Conservation (phyloP, 2,888 invertebrate genomes). For the Priapulus caudatus region DNA sequence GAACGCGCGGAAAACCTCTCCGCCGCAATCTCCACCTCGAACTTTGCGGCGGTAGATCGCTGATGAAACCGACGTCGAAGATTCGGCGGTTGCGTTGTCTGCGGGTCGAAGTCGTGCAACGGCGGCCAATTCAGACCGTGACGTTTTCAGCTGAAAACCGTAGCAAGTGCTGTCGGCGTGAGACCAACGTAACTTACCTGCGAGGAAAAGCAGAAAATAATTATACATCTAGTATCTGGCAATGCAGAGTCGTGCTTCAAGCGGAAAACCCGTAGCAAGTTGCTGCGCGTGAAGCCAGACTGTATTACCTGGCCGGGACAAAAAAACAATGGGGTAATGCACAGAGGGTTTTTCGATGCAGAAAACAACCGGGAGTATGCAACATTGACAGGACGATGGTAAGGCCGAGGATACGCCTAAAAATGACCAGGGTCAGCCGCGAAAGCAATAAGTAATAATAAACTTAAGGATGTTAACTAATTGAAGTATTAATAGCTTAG, state of each 20-base stretch:
- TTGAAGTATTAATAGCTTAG: too few relatives aligned
- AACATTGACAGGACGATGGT: too few relatives aligned
- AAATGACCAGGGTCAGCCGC: too few relatives aligned
- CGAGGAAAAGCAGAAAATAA: background rate
- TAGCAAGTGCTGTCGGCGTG: conserved; percentile 91
- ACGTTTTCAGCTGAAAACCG: conserved; percentile 82
- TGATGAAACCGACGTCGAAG: conserved; percentile 68
- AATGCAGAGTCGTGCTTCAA: conserved; percentile 84
- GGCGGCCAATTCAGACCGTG: conserved; percentile 90
- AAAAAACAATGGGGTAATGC: too few relatives aligned
- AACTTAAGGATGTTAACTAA: too few relatives aligned
- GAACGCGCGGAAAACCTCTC: conserved; percentile 63
- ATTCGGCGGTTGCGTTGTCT: conserved; percentile 52
- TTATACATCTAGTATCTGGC: too few relatives aligned
- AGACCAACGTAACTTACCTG: conserved; percentile 79
- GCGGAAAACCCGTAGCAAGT: conserved; percentile 89
- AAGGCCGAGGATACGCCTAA: too few relatives aligned
- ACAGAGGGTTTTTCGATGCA: too few relatives aligned
- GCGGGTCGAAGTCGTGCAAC: conserved; percentile 59
- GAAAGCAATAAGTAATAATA: too few relatives aligned
- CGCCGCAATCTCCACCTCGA: conserved; percentile 87
- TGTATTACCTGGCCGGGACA: too few relatives aligned
- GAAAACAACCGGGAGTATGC: too few relatives aligned
- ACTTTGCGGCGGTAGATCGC: conserved; percentile 53
- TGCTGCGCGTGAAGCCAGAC: conserved; percentile 90